Conservation (phyloP, 1,140 invertebrate species). For the Ridgeia piscesae region DNA sequence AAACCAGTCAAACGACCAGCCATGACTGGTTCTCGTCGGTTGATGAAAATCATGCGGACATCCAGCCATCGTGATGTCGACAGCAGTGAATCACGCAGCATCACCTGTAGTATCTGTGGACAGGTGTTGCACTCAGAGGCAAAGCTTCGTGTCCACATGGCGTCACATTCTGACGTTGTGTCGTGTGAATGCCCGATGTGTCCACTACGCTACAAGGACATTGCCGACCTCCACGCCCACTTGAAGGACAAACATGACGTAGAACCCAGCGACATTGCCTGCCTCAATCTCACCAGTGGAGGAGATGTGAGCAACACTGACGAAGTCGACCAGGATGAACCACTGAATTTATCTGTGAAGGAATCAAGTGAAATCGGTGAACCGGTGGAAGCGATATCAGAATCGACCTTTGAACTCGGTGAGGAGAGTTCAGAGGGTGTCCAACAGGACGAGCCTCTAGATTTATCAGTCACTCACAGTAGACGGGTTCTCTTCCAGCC, state of each 20-base stretch:
- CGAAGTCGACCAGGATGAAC: slow-evolving; percentile 33
- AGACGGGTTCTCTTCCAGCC: slow-evolving; percentile 58
- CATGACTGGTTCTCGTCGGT: neutral
- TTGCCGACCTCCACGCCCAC: slow-evolving; percentile 55
- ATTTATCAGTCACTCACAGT: slow-evolving; percentile 47
- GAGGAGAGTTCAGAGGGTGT: slow-evolving; percentile 41
- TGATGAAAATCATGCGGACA: neutral
- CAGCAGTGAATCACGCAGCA: neutral
- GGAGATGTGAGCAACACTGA: neutral
- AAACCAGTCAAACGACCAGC: neutral
- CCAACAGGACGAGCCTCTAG: slow-evolving; percentile 49
- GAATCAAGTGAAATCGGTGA: neutral
- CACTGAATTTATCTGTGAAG: slow-evolving; percentile 13
- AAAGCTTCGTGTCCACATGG: slow-evolving; percentile 20
- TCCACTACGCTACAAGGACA: slow-evolving; percentile 45
- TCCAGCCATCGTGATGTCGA: neutral
- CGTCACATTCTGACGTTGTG: slow-evolving; percentile 15
- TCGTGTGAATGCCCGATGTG: slow-evolving; percentile 66
- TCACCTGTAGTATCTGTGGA: slow-evolving; percentile 16
- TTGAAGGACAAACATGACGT: slow-evolving; percentile 57
- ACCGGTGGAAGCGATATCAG: neutral
- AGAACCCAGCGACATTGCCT: slow-evolving; percentile 32
- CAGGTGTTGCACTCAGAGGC: neutral
- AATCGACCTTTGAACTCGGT: neutral
- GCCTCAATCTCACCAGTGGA: slow-evolving; percentile 12